Conservation (phyloP, 2,113 vertebrate species). For the Saccopteryx leptura region DNA sequence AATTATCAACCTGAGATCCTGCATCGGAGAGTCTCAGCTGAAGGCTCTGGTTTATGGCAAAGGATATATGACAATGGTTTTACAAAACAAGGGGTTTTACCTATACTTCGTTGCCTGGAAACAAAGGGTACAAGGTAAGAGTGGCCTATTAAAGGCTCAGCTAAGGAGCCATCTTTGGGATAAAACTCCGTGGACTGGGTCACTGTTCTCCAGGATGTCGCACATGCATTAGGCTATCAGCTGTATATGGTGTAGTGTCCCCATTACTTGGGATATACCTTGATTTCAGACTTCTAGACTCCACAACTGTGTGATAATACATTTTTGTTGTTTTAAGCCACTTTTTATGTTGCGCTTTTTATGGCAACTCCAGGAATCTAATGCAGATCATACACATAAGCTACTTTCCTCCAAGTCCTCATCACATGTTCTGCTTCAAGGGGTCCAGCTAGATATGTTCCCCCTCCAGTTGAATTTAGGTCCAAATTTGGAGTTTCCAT, state of each 20-base stretch:
- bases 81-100: background rate
- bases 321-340: background rate
- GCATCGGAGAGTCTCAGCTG: background rate
- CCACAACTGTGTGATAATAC: background rate
- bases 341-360: background rate
- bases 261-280: background rate
- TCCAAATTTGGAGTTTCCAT: background rate
- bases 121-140: background rate
- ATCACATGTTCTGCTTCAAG: background rate
- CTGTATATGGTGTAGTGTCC: background rate
- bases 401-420: background rate
- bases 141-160: background rate
- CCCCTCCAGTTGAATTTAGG: background rate
- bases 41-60: background rate
- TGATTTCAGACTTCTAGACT: constrained; percentile 5
- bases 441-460: background rate
- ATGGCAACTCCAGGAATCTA: background rate
- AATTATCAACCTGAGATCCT: background rate
- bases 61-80: background rate
- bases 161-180: background rate
- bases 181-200: background rate
- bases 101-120: background rate
- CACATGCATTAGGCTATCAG: background rate
- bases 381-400: background rate
- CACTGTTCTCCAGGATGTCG: background rate